These are phyloP conservation scores for Brachionus asplanchnoidis DNA, from an alignment of 1,140 invertebrate species.

Conservation along the genomic window DNA sequence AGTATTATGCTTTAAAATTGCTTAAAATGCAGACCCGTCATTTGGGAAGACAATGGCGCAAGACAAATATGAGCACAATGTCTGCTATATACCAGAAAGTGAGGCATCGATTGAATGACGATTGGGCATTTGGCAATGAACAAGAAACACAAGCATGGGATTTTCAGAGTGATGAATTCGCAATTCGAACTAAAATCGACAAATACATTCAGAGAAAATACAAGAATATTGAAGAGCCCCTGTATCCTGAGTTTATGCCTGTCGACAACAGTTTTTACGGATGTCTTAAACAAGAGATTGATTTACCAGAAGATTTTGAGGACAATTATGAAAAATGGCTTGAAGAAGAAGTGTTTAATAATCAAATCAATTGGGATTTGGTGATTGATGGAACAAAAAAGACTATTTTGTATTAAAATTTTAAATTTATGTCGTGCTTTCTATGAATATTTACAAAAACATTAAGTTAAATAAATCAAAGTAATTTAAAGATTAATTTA, in stretches of 20 bases:
- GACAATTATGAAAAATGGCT: constrained; percentile 38
- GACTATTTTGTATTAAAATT: background rate
- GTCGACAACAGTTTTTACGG: background rate
- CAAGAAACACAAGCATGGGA: constrained; percentile 41
- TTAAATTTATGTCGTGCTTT: background rate
- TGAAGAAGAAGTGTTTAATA: constrained; percentile 24
- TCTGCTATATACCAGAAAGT: constrained; percentile 97
- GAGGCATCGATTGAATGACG: constrained; percentile 79
- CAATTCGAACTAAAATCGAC: constrained; percentile 28
- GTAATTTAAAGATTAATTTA: no score
- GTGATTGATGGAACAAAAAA: background rate
- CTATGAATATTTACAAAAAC: background rate
- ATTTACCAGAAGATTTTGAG: constrained; percentile 10
- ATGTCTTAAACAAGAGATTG: background rate
- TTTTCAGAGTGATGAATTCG: constrained; percentile 39
- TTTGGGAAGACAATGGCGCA: constrained; percentile 94
- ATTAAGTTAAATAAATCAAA: no score
- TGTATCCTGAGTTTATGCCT: background rate
- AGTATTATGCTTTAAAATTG: constrained; percentile 92
- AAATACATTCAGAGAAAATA: background rate
- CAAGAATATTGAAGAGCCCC: background rate
- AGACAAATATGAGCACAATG: constrained; percentile 99
- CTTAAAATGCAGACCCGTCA: constrained; percentile 99
- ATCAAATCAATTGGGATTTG: constrained; percentile 1
- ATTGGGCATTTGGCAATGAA: constrained; percentile 97